Conservation (phyloP, 1,140 invertebrate genomes). For the Zaprionus ghesquierei region DNA sequence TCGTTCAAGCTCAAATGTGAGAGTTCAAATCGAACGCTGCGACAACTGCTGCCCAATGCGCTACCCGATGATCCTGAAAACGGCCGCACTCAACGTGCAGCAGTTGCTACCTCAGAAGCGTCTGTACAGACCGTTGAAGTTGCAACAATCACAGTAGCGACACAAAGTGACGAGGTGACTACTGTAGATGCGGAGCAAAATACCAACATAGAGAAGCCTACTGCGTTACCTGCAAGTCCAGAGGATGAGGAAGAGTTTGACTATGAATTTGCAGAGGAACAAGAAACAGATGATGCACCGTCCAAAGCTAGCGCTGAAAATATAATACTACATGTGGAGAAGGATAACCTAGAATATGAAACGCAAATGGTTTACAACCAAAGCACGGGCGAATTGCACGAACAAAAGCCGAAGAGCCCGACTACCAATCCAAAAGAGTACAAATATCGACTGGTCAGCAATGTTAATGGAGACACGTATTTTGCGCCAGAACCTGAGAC, state of each 20-base stretch:
- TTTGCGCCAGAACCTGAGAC: conserved; percentile 20
- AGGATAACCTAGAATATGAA: conserved; percentile 50
- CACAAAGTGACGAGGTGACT: conserved; percentile 40
- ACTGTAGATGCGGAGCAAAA: conserved; percentile 28
- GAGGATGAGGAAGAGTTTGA: conserved; percentile 50
- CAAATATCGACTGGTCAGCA: conserved; percentile 54
- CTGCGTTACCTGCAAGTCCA: background rate
- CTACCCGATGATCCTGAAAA: conserved; percentile 53
- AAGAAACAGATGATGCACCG: conserved; percentile 23
- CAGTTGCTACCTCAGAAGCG: conserved; percentile 35
- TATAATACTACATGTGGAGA: conserved; percentile 48
- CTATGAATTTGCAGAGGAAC: conserved; percentile 56
- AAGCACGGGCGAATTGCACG: conserved; percentile 25
- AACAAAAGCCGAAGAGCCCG: background rate
- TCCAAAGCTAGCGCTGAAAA: conserved; percentile 28
- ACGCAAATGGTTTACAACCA: conserved; percentile 51
- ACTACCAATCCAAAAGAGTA: conserved; percentile 38
- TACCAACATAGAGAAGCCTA: conserved; percentile 12
- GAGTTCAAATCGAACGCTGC: conserved; percentile 67
- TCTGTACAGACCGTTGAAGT: conserved; percentile 40
- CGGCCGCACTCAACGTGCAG: background rate
- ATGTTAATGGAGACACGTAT: conserved; percentile 45
- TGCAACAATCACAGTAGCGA: conserved; percentile 13
- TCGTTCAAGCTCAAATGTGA: conserved; percentile 79
- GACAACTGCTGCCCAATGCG: conserved; percentile 68